Evolutionary conservation across 2,888 invertebrate genomes (phyloP).

Genomic region (Caenorhabditis doughertyi): DNA sequence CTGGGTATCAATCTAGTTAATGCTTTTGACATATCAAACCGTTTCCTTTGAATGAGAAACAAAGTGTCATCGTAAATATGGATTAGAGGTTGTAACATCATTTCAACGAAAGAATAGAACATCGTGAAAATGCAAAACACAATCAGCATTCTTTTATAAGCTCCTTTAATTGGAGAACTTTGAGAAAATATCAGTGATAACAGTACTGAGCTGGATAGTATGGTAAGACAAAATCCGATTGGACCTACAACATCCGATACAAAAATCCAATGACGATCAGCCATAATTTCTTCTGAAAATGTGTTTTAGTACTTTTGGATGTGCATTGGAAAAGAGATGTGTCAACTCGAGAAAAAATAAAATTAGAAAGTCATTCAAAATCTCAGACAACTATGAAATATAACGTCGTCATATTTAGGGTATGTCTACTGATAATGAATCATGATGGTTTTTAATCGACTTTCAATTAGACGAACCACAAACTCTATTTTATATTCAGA

Average conservation of each 20-base stretch:
- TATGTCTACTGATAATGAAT: too few relatives aligned
- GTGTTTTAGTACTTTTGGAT: neutral
- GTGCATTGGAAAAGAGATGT: too few relatives aligned
- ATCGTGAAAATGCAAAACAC: constrained; percentile 43
- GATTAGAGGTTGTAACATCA: constrained; percentile 35
- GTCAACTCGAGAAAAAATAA: too few relatives aligned
- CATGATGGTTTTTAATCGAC: too few relatives aligned
- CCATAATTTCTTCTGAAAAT: too few relatives aligned
- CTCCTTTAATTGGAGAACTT: constrained; percentile 28
- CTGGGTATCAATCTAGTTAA: constrained; percentile 22
- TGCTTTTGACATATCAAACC: constrained; percentile 33
- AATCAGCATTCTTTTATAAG: constrained; percentile 41
- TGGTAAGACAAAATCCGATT: constrained; percentile 1
- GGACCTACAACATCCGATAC: constrained; percentile 25
- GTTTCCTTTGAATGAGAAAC: constrained; percentile 43
- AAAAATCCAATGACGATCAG: constrained; percentile 20
- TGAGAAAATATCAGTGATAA: constrained; percentile 11
- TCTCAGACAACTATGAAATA: too few relatives aligned
- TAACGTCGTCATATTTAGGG: too few relatives aligned
- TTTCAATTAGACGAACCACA: too few relatives aligned
- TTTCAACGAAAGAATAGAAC: constrained; percentile 50
- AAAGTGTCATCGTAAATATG: constrained; percentile 54
- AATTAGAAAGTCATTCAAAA: too few relatives aligned
- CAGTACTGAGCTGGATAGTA: neutral
- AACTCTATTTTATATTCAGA: too few relatives aligned